A percentile compares a stretch with the other conserved stretches of the same genome.
These are phyloP conservation scores for Drosophila limbata DNA, from an alignment of 2,888 invertebrate genomes.

Conservation along the genomic window DNA sequence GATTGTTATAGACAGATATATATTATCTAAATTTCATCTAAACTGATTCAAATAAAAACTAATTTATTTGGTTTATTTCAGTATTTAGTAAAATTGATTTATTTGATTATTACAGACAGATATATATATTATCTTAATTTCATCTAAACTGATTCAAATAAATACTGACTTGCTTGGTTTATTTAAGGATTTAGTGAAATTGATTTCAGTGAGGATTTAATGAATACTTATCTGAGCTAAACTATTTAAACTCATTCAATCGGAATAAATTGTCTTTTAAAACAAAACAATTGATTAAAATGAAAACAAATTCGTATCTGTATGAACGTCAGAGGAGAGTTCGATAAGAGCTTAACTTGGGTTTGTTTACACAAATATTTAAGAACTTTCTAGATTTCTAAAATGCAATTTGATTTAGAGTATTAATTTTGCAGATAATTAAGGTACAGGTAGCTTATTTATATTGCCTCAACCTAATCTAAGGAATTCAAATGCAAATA, in stretches of 20 bases:
- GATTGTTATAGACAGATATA: constrained; percentile 1
- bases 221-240: not conserved
- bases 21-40: constrained; percentile 1
- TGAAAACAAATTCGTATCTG: constrained; percentile 2
- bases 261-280: not conserved
- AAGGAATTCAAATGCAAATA: not conserved
- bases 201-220: not conserved
- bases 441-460: not conserved
- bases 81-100: not conserved
- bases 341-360: not conserved
- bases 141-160: not conserved
- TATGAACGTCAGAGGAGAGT: not conserved
- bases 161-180: not conserved
- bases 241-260: not conserved
- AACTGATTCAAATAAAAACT: not conserved
- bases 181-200: not conserved
- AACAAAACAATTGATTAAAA: not conserved
- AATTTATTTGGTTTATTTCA: not conserved
- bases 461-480: not conserved
- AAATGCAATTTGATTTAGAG: not conserved
- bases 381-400: not conserved
- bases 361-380: no score
- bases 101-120: not conserved
- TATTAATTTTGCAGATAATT: not conserved
- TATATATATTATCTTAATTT: not conserved